Evolutionary conservation across 2,797 vertebrate species (phyloP).

Genomic region (Sciurus carolinensis): DNA sequence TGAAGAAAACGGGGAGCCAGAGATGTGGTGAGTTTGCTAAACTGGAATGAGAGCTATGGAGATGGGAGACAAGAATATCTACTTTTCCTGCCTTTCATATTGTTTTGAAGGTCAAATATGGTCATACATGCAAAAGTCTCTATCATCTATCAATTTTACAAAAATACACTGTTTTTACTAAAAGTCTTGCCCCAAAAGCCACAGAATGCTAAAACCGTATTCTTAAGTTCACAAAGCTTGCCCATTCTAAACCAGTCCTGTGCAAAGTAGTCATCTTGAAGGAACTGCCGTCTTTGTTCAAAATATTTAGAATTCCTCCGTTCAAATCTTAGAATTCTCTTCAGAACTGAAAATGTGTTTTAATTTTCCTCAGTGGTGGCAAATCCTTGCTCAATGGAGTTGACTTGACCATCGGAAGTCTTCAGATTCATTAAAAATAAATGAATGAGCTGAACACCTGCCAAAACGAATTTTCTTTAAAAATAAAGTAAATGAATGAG

Average conservation of each 20-base stretch:
- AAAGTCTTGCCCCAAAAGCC: constrained; percentile 42
- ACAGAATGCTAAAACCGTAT: constrained; percentile 12
- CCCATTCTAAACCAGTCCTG: not conserved
- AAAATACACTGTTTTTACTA: not conserved
- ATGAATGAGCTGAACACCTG: not conserved
- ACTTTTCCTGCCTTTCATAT: constrained; percentile 39
- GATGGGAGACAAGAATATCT: not conserved
- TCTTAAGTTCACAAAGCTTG: not conserved
- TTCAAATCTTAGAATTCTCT: constrained; percentile 35
- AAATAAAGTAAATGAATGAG: not conserved
- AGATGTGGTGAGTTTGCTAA: not conserved
- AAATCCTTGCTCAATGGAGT: not conserved
- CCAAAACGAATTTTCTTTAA: not conserved
- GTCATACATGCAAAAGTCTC: not conserved
- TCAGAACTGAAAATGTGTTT: not conserved
- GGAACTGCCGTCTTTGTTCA: not conserved
- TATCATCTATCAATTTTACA: constrained; percentile 29
- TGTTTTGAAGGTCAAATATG: constrained; percentile 55
- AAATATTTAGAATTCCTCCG: constrained; percentile 28
- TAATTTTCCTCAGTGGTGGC: not conserved
- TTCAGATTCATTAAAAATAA: not conserved
- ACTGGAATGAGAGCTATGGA: not conserved
- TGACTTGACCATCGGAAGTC: constrained; percentile 36
- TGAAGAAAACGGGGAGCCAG: not conserved
- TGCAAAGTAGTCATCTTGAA: not conserved